phyloP scores from a whole-genome alignment of 2,888 invertebrate genomes.

The Chrysina gloriosa region DNA sequence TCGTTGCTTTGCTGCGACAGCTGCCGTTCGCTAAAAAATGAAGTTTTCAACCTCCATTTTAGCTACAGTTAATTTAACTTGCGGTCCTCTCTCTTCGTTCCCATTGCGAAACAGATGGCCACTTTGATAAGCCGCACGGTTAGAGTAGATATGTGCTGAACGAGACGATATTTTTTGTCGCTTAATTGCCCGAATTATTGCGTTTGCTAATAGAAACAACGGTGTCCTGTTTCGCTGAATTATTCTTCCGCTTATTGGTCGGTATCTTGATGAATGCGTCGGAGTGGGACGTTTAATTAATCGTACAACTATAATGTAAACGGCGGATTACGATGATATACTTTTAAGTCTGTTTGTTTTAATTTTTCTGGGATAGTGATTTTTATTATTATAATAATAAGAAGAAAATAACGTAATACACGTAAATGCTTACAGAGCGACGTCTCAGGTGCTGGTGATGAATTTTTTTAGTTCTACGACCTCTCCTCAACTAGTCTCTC shows the following conservation, averaged over 20 bases:
- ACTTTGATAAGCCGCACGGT: conserved; percentile 26
- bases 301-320: neutral
- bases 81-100: conserved; percentile 46
- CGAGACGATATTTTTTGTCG: conserved; percentile 19
- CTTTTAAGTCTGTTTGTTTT: too few relatives aligned
- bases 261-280: neutral
- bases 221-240: neutral
- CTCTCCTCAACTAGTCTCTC: too few relatives aligned
- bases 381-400: too few relatives aligned
- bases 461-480: too few relatives aligned
- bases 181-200: conserved; percentile 33
- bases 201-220: conserved; percentile 15
- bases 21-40: conserved; percentile 64
- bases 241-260: conserved; percentile 12
- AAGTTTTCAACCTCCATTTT: conserved; percentile 66
- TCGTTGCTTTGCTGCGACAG: conserved; percentile 60
- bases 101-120: conserved; percentile 43
- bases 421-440: too few relatives aligned
- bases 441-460: too few relatives aligned
- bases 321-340: too few relatives aligned
- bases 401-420: too few relatives aligned
- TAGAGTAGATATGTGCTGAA: neutral
- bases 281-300: neutral
- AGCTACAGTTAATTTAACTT: conserved; percentile 67
- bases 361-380: too few relatives aligned